A percentile compares a stretch with the other conserved stretches of the same genome.
phyloP scores from a whole-genome alignment of 2,888 invertebrate species.

The Quadroppia sp. region DNA sequence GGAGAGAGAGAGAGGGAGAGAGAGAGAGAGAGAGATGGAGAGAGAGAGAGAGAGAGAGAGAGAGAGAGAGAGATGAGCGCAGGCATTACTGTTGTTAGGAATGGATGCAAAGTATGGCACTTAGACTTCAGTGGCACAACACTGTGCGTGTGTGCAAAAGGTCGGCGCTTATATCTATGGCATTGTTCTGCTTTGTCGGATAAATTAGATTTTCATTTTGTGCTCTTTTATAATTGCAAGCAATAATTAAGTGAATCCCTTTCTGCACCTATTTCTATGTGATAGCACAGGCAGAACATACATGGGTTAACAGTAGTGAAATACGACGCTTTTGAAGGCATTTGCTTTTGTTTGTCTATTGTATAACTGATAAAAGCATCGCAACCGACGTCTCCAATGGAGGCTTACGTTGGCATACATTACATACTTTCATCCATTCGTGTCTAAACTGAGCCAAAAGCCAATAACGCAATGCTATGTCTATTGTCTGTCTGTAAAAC shows the following conservation, averaged over 20 bases:
- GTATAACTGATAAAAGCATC: constrained; percentile 20
- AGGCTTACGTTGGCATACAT: background rate
- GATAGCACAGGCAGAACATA: constrained; percentile 11
- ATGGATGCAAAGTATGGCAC: constrained; percentile 29
- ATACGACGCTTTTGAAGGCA: background rate
- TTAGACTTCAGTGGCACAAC: background rate
- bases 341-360: constrained; percentile 31
- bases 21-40: too few relatives aligned
- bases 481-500: constrained; percentile 28
- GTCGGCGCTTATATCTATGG: constrained; percentile 35
- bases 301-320: constrained; percentile 24
- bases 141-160: background rate
- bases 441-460: constrained; percentile 22
- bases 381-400: background rate
- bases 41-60: too few relatives aligned
- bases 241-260: constrained; percentile 31
- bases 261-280: constrained; percentile 13
- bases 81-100: constrained; percentile 27
- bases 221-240: constrained; percentile 34
- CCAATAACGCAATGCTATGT: constrained; percentile 26
- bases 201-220: constrained; percentile 36
- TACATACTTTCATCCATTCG: background rate
- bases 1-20: too few relatives aligned
- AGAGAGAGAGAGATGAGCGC: background rate
- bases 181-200: constrained; percentile 32